phyloP scores from a whole-genome alignment of 2,888 invertebrate genomes.

The Ophioninae sp. region DNA sequence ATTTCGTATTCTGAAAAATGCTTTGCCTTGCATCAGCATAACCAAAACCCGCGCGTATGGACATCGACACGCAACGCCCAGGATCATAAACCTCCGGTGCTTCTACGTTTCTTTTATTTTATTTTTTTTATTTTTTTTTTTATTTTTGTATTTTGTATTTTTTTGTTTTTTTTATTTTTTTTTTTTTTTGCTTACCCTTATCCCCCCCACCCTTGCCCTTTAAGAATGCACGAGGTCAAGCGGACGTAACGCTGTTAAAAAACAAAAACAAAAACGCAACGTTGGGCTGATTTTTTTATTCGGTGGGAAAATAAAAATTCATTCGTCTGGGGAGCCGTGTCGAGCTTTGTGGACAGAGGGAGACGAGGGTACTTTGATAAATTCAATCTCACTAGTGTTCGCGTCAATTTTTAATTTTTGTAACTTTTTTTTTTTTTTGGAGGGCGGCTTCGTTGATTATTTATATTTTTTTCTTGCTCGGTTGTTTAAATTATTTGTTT shows the following conservation, averaged over 20 bases:
- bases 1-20: conserved; percentile 69
- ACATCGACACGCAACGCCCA: conserved; percentile 33
- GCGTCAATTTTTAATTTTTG: too few relatives aligned
- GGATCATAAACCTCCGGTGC: not conserved
- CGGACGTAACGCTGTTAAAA: not conserved
- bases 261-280: too few relatives aligned
- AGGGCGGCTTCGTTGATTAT: too few relatives aligned
- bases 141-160: not conserved
- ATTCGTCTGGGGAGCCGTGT: not conserved
- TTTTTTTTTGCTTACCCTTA: not conserved
- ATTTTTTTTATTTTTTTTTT: not conserved
- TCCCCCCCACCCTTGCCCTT: not conserved
- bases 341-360: not conserved
- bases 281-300: not conserved
- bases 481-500: too few relatives aligned
- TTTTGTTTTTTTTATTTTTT: not conserved
- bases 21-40: conserved; percentile 55
- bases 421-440: too few relatives aligned
- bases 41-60: conserved; percentile 34
- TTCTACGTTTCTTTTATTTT: not conserved
- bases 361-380: too few relatives aligned
- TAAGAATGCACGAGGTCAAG: not conserved
- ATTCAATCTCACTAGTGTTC: too few relatives aligned
- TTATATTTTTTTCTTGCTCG: too few relatives aligned
- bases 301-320: not conserved